Evolutionary conservation across 2,888 invertebrate species (phyloP).

Genomic region (Lycophotia porphyrea): DNA sequence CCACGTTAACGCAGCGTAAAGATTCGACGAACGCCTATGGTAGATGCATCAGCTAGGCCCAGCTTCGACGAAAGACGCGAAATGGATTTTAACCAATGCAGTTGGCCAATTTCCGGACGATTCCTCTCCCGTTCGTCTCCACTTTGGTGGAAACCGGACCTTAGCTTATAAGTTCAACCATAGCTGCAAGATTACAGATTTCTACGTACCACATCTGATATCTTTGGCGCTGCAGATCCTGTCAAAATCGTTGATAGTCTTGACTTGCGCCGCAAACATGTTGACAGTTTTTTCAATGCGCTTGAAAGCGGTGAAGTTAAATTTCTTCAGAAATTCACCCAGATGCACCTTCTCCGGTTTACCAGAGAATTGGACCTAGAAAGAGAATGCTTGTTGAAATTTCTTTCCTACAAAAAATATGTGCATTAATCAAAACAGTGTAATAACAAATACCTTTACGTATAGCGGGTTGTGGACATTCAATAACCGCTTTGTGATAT

Average conservation of each 20-base stretch:
- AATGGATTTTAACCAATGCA: not conserved
- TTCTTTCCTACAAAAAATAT: not conserved
- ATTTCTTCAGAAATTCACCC: slow-evolving; percentile 71
- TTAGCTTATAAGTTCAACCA: not conserved
- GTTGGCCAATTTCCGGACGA: not conserved
- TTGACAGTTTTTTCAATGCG: slow-evolving; percentile 68
- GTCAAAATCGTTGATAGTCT: slow-evolving; percentile 74
- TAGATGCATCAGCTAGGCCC: not conserved
- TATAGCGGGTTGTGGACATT: slow-evolving; percentile 78
- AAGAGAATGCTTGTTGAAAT: not conserved
- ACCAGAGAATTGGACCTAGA: slow-evolving; percentile 75
- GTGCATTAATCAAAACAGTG: not conserved
- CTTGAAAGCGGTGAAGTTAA: slow-evolving; percentile 74
- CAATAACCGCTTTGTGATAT: slow-evolving; percentile 79
- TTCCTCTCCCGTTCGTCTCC: not conserved
- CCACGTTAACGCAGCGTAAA: not conserved
- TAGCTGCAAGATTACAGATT: slow-evolving; percentile 6
- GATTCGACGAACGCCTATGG: not conserved
- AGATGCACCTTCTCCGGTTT: slow-evolving; percentile 73
- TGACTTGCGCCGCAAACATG: slow-evolving; percentile 74
- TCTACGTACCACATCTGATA: slow-evolving; percentile 74
- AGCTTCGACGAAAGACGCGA: not conserved
- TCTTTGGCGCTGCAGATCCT: slow-evolving; percentile 67
- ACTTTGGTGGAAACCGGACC: not conserved
- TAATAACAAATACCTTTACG: slow-evolving; percentile 75